These are phyloP conservation scores for Zaprionus taronus DNA, from an alignment of 1,140 invertebrate genomes.

Conservation along the genomic window DNA sequence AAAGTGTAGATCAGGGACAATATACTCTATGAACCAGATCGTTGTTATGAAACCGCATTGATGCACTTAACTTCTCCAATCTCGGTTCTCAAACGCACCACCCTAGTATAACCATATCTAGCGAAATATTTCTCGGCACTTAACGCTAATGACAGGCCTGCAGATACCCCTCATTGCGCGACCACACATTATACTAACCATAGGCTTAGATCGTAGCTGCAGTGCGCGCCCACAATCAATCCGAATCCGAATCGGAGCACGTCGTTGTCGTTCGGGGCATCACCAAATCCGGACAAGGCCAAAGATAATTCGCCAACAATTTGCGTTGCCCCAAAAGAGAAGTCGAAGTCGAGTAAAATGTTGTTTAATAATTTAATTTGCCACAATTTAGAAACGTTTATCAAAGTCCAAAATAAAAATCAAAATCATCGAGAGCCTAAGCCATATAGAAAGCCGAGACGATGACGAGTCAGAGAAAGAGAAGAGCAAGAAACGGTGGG, in stretches of 20 bases:
- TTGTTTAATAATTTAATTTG: conserved; percentile 84
- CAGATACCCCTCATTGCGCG: conserved; percentile 37
- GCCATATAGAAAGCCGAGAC: conserved; percentile 56
- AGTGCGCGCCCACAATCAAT: conserved; percentile 45
- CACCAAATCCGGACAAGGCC: conserved; percentile 78
- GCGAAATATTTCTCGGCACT: background rate
- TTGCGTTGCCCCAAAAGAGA: conserved; percentile 61
- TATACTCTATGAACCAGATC: background rate
- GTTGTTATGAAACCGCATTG: background rate
- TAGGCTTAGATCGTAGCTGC: conserved; percentile 52
- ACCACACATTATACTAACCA: conserved; percentile 66
- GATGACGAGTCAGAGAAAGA: conserved; percentile 63
- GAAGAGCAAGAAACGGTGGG: conserved; percentile 14
- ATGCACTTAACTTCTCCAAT: no score
- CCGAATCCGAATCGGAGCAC: background rate
- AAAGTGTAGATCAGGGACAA: no score
- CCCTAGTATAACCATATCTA: background rate
- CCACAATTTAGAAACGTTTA: conserved; percentile 84
- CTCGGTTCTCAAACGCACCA: background rate
- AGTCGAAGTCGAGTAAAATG: conserved; percentile 67
- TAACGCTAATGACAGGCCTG: conserved; percentile 53
- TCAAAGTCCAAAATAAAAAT: conserved; percentile 75
- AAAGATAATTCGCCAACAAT: conserved; percentile 80
- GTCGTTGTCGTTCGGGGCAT: conserved; percentile 13
- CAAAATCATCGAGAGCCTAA: conserved; percentile 29